Evolutionary conservation across 1,140 invertebrate species (phyloP).

Genomic region (Teleopsis dalmanni): DNA sequence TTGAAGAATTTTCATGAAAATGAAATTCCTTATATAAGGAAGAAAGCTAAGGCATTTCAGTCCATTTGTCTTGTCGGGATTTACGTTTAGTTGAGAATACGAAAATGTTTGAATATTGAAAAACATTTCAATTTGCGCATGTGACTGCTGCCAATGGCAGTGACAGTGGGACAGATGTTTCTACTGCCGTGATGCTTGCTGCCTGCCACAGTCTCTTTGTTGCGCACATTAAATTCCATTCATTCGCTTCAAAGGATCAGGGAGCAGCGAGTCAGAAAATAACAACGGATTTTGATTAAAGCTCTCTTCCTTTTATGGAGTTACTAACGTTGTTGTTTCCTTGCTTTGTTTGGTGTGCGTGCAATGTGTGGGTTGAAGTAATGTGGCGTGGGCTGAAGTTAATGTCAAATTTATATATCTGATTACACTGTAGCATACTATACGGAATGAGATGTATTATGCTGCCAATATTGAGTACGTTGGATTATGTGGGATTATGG

Average conservation of each 20-base stretch:
- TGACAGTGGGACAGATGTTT: conserved; percentile 12
- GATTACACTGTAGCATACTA: too few species aligned
- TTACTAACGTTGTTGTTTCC: not conserved
- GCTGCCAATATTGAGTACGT: conserved; percentile 28
- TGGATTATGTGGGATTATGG: conserved; percentile 42
- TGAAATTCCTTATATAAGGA: conserved; percentile 1
- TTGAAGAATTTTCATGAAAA: too few species aligned
- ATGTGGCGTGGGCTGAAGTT: conserved; percentile 1
- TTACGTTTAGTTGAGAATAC: conserved; percentile 1
- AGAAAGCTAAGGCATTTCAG: conserved; percentile 5
- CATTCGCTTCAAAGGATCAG: conserved; percentile 45
- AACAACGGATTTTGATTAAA: conserved; percentile 47
- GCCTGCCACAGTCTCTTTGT: conserved; percentile 13
- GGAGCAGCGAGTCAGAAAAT: conserved; percentile 46
- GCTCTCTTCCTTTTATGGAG: conserved; percentile 22
- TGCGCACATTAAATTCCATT: conserved; percentile 21
- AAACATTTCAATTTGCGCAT: conserved; percentile 43
- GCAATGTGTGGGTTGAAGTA: not conserved
- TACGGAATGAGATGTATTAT: too few species aligned
- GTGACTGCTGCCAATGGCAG: conserved; percentile 3
- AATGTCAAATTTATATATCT: too few species aligned
- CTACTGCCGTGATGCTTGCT: conserved; percentile 7
- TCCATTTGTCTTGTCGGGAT: conserved; percentile 15
- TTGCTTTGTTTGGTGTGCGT: not conserved
- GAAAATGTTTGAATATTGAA: conserved; percentile 12